Percentiles rank a stretch among this genome's conserved stretches.
These are phyloP conservation scores for Tipula vernalis DNA, from an alignment of 2,888 invertebrate species.

Conservation along the genomic window DNA sequence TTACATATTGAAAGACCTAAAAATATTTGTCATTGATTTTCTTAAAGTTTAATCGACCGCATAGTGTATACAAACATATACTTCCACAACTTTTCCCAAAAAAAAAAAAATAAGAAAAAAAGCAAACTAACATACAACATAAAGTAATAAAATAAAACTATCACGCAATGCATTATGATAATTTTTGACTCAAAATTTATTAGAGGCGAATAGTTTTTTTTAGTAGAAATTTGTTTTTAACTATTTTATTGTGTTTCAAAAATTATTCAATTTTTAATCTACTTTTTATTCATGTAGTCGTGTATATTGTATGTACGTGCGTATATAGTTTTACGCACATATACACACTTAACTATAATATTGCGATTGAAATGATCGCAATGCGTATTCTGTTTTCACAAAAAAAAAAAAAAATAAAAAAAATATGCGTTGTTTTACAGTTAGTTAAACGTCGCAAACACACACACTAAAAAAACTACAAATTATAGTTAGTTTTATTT, in stretches of 20 bases:
- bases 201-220: neutral
- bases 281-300: neutral
- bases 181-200: neutral
- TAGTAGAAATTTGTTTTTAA: neutral
- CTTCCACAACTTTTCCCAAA: neutral
- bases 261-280: slow-evolving; percentile 4
- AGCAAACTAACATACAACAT: neutral
- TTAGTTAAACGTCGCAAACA: neutral
- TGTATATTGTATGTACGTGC: neutral
- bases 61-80: neutral
- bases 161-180: slow-evolving; percentile 4
- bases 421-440: neutral
- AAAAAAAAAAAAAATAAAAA: neutral
- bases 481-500: neutral
- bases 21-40: neutral
- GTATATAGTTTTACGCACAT: neutral
- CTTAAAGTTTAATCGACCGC: neutral
- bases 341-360: neutral
- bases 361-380: neutral
- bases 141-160: neutral
- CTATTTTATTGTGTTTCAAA: neutral
- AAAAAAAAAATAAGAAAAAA: neutral
- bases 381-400: neutral
- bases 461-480: neutral
- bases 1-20: neutral